phyloP scores from a whole-genome alignment of 2,797 vertebrate genomes.

The Eremophila alpestris region DNA sequence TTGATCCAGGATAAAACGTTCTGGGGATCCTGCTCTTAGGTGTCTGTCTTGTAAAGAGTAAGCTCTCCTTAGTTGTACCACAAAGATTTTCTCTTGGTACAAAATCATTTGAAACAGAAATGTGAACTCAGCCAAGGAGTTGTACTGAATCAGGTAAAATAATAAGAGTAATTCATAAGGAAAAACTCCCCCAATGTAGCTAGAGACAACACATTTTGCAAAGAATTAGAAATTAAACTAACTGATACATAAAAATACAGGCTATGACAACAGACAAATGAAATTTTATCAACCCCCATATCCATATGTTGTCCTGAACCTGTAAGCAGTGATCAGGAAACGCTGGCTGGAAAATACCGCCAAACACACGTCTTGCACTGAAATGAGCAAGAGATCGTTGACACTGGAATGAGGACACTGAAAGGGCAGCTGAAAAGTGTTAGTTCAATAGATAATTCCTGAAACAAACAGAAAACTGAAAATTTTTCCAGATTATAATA shows the following conservation, averaged over 20 bases:
- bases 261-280: background rate
- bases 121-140: background rate
- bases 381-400: background rate
- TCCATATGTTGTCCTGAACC: background rate
- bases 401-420: background rate
- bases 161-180: background rate
- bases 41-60: background rate
- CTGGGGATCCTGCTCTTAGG: background rate
- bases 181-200: background rate
- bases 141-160: background rate
- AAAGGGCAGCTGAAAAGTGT: background rate
- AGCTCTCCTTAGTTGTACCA: background rate
- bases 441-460: background rate
- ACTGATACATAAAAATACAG: background rate
- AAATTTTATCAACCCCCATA: background rate
- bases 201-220: background rate
- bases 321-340: background rate
- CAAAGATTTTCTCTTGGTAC: background rate
- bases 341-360: background rate
- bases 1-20: constrained; percentile 11
- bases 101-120: background rate
- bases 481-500: background rate
- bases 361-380: background rate
- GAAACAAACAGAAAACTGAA: background rate
- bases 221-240: background rate